Evolutionary conservation across 2,797 vertebrate species (phyloP), one percentile per base, ranked within the genome.

Genomic region (Dromococcyx pavoninus): DNA sequence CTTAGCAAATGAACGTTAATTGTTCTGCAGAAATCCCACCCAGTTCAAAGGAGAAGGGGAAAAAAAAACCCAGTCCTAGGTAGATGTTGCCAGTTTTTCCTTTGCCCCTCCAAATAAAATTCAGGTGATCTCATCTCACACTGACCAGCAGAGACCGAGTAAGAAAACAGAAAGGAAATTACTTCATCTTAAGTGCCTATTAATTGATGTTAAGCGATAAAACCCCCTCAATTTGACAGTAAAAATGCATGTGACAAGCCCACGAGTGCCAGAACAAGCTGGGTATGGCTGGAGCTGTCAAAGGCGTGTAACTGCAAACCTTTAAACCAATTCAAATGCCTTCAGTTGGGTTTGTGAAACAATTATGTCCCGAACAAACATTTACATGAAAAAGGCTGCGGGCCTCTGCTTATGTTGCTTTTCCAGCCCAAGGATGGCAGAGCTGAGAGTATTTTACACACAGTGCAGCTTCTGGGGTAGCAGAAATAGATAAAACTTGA

Each of bases 101-200:
- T 74, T 74, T 62, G 25, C 79, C 25, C 1, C 24, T 15, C 14
- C 30, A 53, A 74, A 56, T 71, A 72, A 92, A 91, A 91, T 88
- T 92, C 84, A 94, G 78, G 87, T 67, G 92, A 91, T 86, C 81
- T 95, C 88, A 89, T 79, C 80, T n/a, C 24, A 11, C 25, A 24
- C 11, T 79, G 48, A 94, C 93, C 65, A 79, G 88, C 61, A 50
- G 81, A 89, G 81, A 88, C 66, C 2, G 1, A 89, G n/a, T 61
- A 69, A 88, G 88, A 94, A 91, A 94, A 83, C 5, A 71, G 84
- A 89, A 91, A 94, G 89, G 93, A 96, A 95, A 94, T 72, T 82
- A 91, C 84, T 67, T 88, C 56, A 56, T 90, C 89, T 88, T 75
- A 77, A 86, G 73, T 22, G 39, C 75, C 58, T 76, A 51, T 87